Percentiles rank a stretch among this genome's conserved stretches.
These are phyloP conservation scores for Mus spretus DNA, from an alignment of 2,797 vertebrate genomes.

Conservation along the genomic window DNA sequence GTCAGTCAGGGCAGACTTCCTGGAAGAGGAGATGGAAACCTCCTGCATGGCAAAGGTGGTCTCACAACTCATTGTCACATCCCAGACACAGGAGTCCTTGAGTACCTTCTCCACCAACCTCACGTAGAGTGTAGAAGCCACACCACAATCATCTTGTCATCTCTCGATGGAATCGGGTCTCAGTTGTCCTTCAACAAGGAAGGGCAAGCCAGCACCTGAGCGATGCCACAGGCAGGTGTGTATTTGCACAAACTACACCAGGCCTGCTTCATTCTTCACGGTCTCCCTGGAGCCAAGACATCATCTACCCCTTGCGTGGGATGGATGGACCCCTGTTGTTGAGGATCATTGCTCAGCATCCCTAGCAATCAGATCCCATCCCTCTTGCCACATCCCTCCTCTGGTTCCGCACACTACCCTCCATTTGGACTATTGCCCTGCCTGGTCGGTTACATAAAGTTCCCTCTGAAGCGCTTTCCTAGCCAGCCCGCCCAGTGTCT, in stretches of 20 bases:
- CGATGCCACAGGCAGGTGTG: no score
- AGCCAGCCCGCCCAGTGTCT: background rate
- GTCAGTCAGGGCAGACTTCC: background rate
- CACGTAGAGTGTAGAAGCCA: background rate
- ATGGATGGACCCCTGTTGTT: background rate
- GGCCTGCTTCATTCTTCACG: background rate
- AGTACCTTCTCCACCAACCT: background rate
- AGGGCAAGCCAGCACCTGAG: background rate
- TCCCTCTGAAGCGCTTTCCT: accelerated
- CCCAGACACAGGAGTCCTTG: background rate
- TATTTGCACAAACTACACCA: background rate
- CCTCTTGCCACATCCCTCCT: background rate
- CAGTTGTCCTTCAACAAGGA: background rate
- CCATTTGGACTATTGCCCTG: background rate
- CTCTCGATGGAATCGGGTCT: background rate
- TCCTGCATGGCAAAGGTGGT: background rate
- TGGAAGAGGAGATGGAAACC: background rate
- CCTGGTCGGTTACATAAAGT: background rate
- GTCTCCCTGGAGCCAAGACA: background rate
- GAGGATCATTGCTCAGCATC: background rate
- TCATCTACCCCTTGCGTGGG: background rate
- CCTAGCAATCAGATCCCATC: background rate
- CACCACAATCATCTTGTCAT: background rate
- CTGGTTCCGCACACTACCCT: accelerated
- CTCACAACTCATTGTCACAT: background rate